Conservation (phyloP, 2,113 vertebrate genomes). For the Corythornis vintsioides region DNA sequence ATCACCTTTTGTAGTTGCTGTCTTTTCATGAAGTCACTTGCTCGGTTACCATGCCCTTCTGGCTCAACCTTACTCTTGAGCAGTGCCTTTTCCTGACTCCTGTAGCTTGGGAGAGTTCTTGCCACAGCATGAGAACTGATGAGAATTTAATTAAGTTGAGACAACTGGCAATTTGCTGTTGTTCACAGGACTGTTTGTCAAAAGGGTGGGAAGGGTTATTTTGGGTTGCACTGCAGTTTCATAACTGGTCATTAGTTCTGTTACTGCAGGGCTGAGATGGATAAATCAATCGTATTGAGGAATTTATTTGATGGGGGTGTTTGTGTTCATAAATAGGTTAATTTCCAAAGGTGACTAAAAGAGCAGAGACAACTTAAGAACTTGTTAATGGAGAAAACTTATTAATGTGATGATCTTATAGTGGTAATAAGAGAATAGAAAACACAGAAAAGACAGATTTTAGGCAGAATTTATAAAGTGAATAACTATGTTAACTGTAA, state of each 20-base stretch:
- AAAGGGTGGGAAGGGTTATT: slow-evolving; percentile 61
- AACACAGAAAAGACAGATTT: background rate
- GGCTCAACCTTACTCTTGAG: background rate
- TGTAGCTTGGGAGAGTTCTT: background rate
- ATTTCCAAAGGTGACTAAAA: background rate
- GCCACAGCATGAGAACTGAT: background rate
- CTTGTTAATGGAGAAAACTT: background rate
- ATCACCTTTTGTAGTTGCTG: background rate
- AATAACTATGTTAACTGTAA: background rate
- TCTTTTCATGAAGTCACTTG: background rate
- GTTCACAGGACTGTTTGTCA: slow-evolving; percentile 36
- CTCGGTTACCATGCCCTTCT: background rate
- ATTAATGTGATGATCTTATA: background rate
- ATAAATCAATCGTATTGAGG: background rate
- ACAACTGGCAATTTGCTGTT: slow-evolving; percentile 54
- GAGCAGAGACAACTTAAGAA: background rate
- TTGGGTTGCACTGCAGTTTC: slow-evolving; percentile 60
- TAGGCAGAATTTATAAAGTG: background rate
- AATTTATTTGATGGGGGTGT: background rate
- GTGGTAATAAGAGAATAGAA: background rate
- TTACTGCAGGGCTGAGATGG: slow-evolving; percentile 27
- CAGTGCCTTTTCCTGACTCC: background rate
- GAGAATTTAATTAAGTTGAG: slow-evolving; percentile 34
- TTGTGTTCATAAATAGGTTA: background rate
- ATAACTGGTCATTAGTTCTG: slow-evolving; percentile 44